Evolutionary conservation across 64 coral and sea anemone genomes (phyloP).

Genomic region (Orbicella faveolata): DNA sequence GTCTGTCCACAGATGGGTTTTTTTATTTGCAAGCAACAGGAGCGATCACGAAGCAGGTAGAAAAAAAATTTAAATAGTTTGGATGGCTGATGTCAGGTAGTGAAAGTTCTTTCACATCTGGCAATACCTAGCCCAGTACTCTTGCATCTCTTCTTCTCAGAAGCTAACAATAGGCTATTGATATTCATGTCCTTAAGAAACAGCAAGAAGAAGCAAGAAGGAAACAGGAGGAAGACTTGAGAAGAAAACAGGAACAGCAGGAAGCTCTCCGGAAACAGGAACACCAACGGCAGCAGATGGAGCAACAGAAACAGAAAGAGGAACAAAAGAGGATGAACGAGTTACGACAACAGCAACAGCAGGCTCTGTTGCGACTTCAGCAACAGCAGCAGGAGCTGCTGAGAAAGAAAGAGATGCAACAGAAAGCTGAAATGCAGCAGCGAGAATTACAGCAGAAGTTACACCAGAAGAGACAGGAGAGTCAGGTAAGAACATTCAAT

Average conservation of each 20-base stretch:
- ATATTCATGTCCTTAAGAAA: conserved; percentile 1
- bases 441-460: conserved; percentile 84
- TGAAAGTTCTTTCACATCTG: not conserved
- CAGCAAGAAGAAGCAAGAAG: conserved; percentile 51
- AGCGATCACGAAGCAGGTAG: too few relatives aligned
- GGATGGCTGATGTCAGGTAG: too few relatives aligned
- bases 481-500: conserved; percentile 26
- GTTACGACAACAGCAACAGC: conserved; percentile 76
- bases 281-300: conserved; percentile 52
- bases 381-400: conserved; percentile 82
- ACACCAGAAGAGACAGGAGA: conserved; percentile 83
- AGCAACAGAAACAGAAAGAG: conserved; percentile 66
- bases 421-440: conserved; percentile 57
- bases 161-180: not conserved
- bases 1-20: too few relatives aligned
- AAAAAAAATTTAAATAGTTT: too few relatives aligned
- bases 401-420: conserved; percentile 57
- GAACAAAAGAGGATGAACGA: conserved; percentile 52
- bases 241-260: conserved; percentile 59
- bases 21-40: too few relatives aligned
- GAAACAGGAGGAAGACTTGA: conserved; percentile 47
- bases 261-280: conserved; percentile 44
- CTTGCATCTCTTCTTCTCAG: not conserved
- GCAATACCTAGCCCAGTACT: not conserved
- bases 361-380: conserved; percentile 71